Percentiles rank a stretch among this genome's conserved stretches.
Conservation (phyloP, 2,888 invertebrate species). For the Cotesia congregata region DNA sequence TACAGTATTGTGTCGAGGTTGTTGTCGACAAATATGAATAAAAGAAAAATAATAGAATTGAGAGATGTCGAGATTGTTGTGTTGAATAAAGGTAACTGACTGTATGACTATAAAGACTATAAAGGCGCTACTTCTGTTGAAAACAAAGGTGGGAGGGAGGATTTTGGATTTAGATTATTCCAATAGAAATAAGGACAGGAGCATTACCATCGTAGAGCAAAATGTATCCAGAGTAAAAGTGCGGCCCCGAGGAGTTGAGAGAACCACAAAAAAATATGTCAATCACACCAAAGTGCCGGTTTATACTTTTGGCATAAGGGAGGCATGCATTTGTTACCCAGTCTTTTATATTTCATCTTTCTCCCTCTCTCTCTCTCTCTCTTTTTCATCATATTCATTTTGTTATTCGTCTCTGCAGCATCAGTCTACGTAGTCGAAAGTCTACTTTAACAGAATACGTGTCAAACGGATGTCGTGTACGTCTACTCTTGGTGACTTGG, state of each 20-base stretch:
- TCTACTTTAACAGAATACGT: constrained; percentile 38
- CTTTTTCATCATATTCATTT: not conserved
- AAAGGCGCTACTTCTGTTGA: constrained; percentile 30
- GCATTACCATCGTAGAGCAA: constrained; percentile 34
- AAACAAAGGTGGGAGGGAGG: constrained; percentile 12
- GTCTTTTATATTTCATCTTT: not conserved
- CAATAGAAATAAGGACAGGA: constrained; percentile 38
- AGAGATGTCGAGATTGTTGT: constrained; percentile 15
- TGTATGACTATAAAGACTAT: not conserved
- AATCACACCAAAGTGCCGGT: constrained; percentile 57
- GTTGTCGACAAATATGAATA: not conserved
- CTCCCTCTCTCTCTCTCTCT: not conserved
- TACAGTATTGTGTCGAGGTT: not conserved
- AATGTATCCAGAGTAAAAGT: constrained; percentile 20
- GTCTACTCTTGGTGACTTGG: constrained; percentile 30
- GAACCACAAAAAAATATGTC: constrained; percentile 65
- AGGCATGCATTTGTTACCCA: constrained; percentile 25
- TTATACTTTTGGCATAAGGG: constrained; percentile 24
- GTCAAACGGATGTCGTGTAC: constrained; percentile 38
- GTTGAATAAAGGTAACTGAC: constrained; percentile 34
- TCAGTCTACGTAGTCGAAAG: not conserved
- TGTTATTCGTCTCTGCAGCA: not conserved
- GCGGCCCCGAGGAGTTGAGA: constrained; percentile 29
- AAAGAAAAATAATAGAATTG: constrained; percentile 3
- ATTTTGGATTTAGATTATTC: constrained; percentile 25